Base-by-base conservation (phyloP, 2,113 vertebrate genomes). In the Tylochromis polylepis region DNA sequence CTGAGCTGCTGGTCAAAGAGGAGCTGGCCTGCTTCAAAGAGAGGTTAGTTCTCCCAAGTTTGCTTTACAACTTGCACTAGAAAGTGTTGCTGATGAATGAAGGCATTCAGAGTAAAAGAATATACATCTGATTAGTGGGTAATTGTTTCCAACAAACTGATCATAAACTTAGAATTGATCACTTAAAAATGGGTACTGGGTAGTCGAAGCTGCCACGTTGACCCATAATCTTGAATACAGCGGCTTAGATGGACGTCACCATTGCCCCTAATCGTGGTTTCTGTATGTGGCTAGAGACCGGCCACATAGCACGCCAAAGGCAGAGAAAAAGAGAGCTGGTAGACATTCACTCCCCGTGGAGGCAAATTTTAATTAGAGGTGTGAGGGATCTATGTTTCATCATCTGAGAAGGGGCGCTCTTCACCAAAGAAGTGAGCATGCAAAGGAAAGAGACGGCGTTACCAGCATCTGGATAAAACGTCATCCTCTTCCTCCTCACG, bases 1-100 rank as follows among this genome's bases (percentile, higher is more conserved):
- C 90, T 4, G 83, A 94, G 11, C 70, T 94, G 57, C 87, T 97
- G 62, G 91, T 96, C 20, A 72, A 53, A 41, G 95, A 96, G 67
- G 80, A 91, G 11, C 86, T 96, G 65, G 96, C 92, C 29, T 75
- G 79, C 70, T 94, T 92, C 41, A 95, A 31, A 72, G 72, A 85
- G 7, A 11, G 86, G 96, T 96, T 80, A 87, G 90, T 53, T 11
- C 34, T 24, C 29, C 60, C 5, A 36, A 36, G 16, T 43, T 14
- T 56, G n/a, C 9, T 59, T 8, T 41, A 43, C 10, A 55, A 8
- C 27, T 82, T 79, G 12, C 29, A 49, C 7, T 75, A 18, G 22
- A 29, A 75, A 29, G 43, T 16, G 22, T 49, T 75, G 2, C 2
- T 72, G 14, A 49, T 75, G 49, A 49, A 49, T 72, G 29, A 72